Percentiles rank a stretch among this genome's conserved stretches.
phyloP scores from a whole-genome alignment of 2,113 vertebrate species.

The Myxocyprinus asiaticus region DNA sequence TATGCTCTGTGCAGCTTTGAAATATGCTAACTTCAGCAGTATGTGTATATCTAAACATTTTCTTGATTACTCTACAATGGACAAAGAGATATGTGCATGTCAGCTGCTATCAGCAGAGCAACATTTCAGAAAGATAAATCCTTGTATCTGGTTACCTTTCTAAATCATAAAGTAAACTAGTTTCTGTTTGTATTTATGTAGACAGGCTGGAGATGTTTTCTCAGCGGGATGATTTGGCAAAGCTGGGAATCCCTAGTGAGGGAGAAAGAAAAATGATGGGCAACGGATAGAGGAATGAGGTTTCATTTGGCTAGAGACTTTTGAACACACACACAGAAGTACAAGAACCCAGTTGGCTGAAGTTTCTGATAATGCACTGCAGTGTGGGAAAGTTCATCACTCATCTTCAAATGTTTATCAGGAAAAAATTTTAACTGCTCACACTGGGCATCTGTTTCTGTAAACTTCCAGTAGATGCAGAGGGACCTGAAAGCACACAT shows the following conservation, averaged over 20 bases:
- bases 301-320: slow-evolving; percentile 36
- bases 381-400: slow-evolving; percentile 45
- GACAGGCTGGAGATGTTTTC: slow-evolving; percentile 37
- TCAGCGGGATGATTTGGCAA: slow-evolving; percentile 41
- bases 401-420: slow-evolving; percentile 37
- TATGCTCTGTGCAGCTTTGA: slow-evolving; percentile 21
- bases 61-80: slow-evolving; percentile 33
- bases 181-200: slow-evolving; percentile 47
- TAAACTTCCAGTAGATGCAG: not conserved
- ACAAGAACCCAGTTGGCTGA: slow-evolving; percentile 18
- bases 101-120: slow-evolving; percentile 37
- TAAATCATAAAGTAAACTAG: slow-evolving; percentile 42
- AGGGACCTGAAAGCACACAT: not conserved
- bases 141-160: slow-evolving; percentile 44
- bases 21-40: slow-evolving; percentile 31
- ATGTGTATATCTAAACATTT: slow-evolving; percentile 23
- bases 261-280: slow-evolving; percentile 38
- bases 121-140: slow-evolving; percentile 35
- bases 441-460: not conserved
- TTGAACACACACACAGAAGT: not conserved
- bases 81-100: slow-evolving; percentile 34
- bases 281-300: slow-evolving; percentile 32
- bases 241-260: slow-evolving; percentile 11
- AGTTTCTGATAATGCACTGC: slow-evolving; percentile 29
- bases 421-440: not conserved